Evolutionary conservation across 2,113 vertebrate species (phyloP).

Genomic region (Bombycilla garrulus): DNA sequence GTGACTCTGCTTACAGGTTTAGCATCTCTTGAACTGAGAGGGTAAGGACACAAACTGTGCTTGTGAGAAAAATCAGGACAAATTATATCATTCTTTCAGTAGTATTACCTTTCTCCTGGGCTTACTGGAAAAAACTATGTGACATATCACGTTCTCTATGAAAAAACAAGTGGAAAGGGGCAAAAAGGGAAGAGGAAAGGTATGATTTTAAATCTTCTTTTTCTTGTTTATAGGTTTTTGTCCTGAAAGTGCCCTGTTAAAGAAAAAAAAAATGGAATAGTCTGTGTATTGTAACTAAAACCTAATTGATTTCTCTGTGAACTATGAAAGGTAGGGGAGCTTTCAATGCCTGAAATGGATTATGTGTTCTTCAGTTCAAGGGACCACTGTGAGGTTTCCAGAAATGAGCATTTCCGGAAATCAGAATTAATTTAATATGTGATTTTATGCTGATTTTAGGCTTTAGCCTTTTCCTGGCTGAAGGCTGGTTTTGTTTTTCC

Average conservation of each 20-base stretch:
- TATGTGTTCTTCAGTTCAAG: not conserved
- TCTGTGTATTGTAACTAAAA: not conserved
- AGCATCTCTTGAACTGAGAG: not conserved
- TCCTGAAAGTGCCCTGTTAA: not conserved
- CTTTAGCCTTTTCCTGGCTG: not conserved
- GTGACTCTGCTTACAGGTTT: not conserved
- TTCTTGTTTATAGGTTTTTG: not conserved
- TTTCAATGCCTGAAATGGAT: not conserved
- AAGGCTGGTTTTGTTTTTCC: not conserved
- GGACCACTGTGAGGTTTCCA: not conserved
- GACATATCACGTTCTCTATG: not conserved
- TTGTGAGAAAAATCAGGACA: not conserved
- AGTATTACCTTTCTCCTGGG: not conserved
- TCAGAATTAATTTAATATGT: not conserved
- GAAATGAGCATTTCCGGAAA: not conserved
- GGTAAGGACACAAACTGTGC: not conserved
- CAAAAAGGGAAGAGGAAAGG: not conserved
- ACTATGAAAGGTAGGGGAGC: not conserved
- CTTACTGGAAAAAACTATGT: not conserved
- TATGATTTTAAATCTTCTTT: not conserved
- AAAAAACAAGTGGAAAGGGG: not conserved
- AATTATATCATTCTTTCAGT: not conserved
- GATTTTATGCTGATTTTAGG: not conserved
- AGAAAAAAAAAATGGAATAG: not conserved
- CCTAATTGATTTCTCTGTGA: not conserved